Evolutionary conservation across 2,888 invertebrate species (phyloP).

Genomic region (Hedya salicella): DNA sequence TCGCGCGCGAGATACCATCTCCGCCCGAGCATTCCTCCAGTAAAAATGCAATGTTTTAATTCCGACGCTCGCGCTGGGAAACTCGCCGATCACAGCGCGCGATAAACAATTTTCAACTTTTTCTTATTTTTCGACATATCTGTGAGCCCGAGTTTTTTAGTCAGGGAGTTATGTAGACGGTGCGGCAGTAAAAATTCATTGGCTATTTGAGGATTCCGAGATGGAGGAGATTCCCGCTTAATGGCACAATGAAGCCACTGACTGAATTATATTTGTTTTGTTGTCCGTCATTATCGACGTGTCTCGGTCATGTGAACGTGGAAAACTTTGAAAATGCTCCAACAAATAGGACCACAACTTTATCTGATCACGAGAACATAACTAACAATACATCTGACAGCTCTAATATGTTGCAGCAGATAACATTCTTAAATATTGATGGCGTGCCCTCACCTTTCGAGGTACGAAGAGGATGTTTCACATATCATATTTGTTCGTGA

Average conservation of each 20-base stretch:
- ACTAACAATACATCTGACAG: slow-evolving; percentile 6
- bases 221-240: slow-evolving; percentile 54
- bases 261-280: slow-evolving; percentile 39
- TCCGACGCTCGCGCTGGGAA: slow-evolving; percentile 61
- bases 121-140: slow-evolving; percentile 48
- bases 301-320: slow-evolving; percentile 22
- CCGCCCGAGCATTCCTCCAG: slow-evolving; percentile 46
- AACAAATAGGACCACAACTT: slow-evolving; percentile 5
- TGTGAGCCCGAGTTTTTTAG: slow-evolving; percentile 55
- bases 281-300: slow-evolving; percentile 19
- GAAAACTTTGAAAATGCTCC: slow-evolving; percentile 27
- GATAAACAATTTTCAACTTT: slow-evolving; percentile 59
- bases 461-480: background rate
- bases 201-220: slow-evolving; percentile 59
- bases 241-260: slow-evolving; percentile 65
- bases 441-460: background rate
- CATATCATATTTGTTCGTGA: background rate
- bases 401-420: background rate
- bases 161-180: slow-evolving; percentile 62
- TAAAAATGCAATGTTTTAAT: slow-evolving; percentile 82
- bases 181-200: slow-evolving; percentile 68
- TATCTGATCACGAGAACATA: slow-evolving; percentile 7
- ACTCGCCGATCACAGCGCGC: slow-evolving; percentile 60
- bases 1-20: slow-evolving; percentile 58
- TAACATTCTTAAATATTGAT: slow-evolving; percentile 8